phyloP scores from a whole-genome alignment of 2,888 invertebrate species.

The Drepanosiphum platanoidis region DNA sequence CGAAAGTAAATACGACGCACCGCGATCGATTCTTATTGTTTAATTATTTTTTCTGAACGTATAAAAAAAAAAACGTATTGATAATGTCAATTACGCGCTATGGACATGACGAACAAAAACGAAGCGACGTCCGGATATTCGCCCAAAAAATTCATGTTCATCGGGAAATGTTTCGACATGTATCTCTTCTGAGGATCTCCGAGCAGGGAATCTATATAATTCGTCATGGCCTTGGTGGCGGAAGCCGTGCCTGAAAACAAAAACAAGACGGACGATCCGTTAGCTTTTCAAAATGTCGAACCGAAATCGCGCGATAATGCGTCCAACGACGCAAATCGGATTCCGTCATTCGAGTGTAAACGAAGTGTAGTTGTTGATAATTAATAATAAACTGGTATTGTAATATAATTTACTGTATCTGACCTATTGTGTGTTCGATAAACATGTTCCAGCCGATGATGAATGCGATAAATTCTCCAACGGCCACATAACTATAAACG shows the following conservation, averaged over 20 bases:
- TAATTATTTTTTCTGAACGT: background rate
- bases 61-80: background rate
- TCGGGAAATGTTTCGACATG: constrained; percentile 71
- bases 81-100: constrained; percentile 30
- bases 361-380: background rate
- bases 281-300: no score
- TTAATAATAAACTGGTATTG: background rate
- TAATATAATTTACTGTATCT: background rate
- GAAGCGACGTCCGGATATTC: constrained; percentile 73
- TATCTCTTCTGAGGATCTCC: constrained; percentile 72
- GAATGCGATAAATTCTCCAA: constrained; percentile 88
- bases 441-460: constrained; percentile 95
- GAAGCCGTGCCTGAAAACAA: constrained; percentile 75
- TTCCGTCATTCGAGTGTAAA: background rate
- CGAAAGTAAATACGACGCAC: background rate
- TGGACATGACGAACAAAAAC: constrained; percentile 29
- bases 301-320: background rate
- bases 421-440: constrained; percentile 87
- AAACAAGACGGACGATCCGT: background rate
- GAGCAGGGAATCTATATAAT: constrained; percentile 76
- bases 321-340: no score
- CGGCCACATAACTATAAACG: constrained; percentile 81
- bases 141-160: constrained; percentile 73
- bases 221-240: constrained; percentile 79
- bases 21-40: background rate